Conservation (phyloP, 2,113 vertebrate genomes). For the Montifringilla adamsi region DNA sequence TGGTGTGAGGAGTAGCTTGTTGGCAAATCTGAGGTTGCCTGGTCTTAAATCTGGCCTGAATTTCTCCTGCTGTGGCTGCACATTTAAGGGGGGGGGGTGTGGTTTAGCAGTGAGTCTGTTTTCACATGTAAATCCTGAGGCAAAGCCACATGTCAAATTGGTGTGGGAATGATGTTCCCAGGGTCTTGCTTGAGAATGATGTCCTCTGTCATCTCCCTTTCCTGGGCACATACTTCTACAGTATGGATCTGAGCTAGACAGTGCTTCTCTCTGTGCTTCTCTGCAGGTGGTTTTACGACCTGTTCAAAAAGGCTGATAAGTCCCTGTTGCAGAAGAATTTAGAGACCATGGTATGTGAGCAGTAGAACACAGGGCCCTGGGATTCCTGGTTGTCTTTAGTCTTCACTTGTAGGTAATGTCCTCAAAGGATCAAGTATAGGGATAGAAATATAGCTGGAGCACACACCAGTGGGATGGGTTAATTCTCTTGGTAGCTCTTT, state of each 20-base stretch:
- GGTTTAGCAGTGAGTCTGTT: background rate
- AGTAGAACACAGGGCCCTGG: background rate
- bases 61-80: background rate
- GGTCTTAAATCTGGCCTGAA: background rate
- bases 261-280: background rate
- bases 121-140: background rate
- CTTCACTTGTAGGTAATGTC: accelerated
- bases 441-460: too few species aligned
- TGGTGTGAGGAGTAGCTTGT: accelerated
- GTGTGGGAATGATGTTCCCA: background rate
- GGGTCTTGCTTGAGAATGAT: background rate
- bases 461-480: background rate
- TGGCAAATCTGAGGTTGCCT: background rate
- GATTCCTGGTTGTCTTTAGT: background rate
- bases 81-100: background rate
- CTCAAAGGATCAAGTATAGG: too few species aligned
- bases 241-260: background rate
- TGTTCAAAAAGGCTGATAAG: constrained; percentile 58
- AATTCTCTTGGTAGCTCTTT: background rate
- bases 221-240: background rate
- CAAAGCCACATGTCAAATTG: background rate
- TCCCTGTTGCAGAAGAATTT: background rate
- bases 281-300: constrained; percentile 69
- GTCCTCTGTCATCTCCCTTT: background rate
- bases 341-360: constrained; percentile 15